phyloP scores from a whole-genome alignment of 2,888 invertebrate genomes.

The Noctua janthe region DNA sequence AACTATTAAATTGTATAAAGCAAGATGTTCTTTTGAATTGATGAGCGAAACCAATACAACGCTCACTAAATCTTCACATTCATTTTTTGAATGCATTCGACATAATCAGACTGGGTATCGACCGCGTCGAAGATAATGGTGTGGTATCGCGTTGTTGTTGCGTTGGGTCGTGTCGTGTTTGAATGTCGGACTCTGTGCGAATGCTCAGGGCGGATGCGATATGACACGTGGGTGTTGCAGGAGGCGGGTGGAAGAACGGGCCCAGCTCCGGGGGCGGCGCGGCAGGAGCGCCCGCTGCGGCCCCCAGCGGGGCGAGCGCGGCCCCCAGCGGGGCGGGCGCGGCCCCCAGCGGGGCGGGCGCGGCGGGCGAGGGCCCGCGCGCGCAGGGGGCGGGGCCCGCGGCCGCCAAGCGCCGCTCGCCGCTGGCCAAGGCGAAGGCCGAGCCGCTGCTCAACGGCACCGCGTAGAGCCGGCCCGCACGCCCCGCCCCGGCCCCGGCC shows the following conservation, averaged over 20 bases:
- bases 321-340: slow-evolving; percentile 67
- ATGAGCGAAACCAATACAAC: neutral
- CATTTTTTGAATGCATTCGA: neutral
- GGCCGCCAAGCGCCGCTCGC: slow-evolving; percentile 78
- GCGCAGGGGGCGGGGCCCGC: slow-evolving; percentile 53
- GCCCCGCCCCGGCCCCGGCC: slow-evolving; percentile 35
- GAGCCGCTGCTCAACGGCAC: slow-evolving; percentile 93
- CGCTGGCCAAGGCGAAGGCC: slow-evolving; percentile 89
- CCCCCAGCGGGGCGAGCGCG: neutral
- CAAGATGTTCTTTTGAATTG: neutral
- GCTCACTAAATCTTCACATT: neutral
- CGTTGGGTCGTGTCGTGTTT: neutral
- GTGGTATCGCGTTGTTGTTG: neutral
- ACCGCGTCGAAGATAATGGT: neutral
- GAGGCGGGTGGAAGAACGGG: slow-evolving; percentile 88
- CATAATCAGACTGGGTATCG: neutral
- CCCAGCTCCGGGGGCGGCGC: slow-evolving; percentile 71
- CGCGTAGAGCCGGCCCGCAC: slow-evolving; percentile 79
- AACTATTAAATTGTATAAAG: neutral
- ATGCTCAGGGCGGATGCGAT: neutral
- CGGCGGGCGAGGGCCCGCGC: slow-evolving; percentile 71
- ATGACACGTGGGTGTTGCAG: slow-evolving; percentile 67
- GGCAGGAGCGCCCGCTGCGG: slow-evolving; percentile 56
- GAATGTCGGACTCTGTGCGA: neutral
- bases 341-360: slow-evolving; percentile 50